Evolutionary conservation across 2,113 vertebrate species (phyloP), one percentile per base, ranked within the genome.

Genomic region (Verasper variegatus): DNA sequence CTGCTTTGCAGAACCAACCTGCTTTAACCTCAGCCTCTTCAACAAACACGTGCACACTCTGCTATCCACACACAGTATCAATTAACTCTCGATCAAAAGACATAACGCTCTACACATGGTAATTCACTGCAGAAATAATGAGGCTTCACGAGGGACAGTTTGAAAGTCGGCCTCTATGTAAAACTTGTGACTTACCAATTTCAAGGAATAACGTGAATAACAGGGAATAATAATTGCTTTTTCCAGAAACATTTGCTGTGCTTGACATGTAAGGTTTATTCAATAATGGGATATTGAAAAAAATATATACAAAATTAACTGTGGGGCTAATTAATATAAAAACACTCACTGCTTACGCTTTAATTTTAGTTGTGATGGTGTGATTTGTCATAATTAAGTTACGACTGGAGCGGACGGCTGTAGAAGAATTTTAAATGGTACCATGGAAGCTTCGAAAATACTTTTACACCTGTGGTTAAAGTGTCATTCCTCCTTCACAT

Each of bases 1-100:
- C 61, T 63, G 18, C 58, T 83, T 24, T 24, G 59, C 63, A 58
- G 47, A 74, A 73, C 65, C 86, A 80, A 86, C 73, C 52, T 3
- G 42, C 56, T 62, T 55, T 15, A 40, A 76, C 67, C 70, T 80
- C 1, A 18, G 26, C n/a, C 17, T 64, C 52, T 59, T 66, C 12
- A 51, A 31, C 45, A 78, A 72, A 66, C 24, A 52, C 54, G 14
- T 11, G 10, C 15, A 56, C 56, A 49, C 37, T 18, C 21, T 37
- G 31, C n/a, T n/a, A 21, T 62, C 3, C 40, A 40, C 40, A 31
- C 8, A 49, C 23, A 61, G 37, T 23, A 27, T 52, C 65, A 56
- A 8, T 40, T 52, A 59, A 57, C 4, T 60, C 49, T 24, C 23
- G 10, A 4, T 52, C 49, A 69, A 42, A 63, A 70, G 21, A 54